These are phyloP conservation scores for Gymnodraco acuticeps DNA, from an alignment of 2,797 vertebrate species.

Conservation along the genomic window DNA sequence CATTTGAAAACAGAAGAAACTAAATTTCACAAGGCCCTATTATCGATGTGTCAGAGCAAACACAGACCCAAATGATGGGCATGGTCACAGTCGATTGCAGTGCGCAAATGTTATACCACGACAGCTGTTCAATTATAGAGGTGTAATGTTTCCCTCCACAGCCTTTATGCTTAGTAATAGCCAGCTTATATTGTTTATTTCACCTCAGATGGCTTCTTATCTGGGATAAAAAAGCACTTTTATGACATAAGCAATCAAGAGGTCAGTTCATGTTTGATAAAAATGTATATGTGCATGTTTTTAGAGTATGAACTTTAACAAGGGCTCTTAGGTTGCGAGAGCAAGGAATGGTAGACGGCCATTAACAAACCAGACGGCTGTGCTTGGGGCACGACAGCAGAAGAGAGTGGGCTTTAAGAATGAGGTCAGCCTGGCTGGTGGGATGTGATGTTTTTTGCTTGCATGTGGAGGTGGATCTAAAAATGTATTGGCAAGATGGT, in stretches of 20 bases:
- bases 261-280: background rate
- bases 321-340: constrained; percentile 43
- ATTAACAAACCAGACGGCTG: constrained; percentile 51
- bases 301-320: constrained; percentile 11
- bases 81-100: constrained; percentile 34
- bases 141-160: constrained; percentile 35
- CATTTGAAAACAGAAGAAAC: constrained; percentile 31
- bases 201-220: constrained; percentile 11
- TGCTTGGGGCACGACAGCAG: constrained; percentile 52
- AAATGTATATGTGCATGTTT: constrained; percentile 8
- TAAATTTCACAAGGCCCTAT: constrained; percentile 30
- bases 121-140: constrained; percentile 42
- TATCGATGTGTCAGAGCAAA: constrained; percentile 44
- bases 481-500: constrained; percentile 38
- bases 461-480: constrained; percentile 57
- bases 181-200: constrained; percentile 14
- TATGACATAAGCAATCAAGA: constrained; percentile 2
- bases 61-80: constrained; percentile 25
- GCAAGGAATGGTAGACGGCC: constrained; percentile 20
- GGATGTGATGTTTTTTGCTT: constrained; percentile 53
- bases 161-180: constrained; percentile 34
- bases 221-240: background rate
- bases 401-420: constrained; percentile 51
- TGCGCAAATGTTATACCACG: constrained; percentile 41
- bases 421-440: constrained; percentile 45